These are phyloP conservation scores for Dicrostonyx torquatus DNA, from an alignment of 2,797 vertebrate species.

Conservation along the genomic window DNA sequence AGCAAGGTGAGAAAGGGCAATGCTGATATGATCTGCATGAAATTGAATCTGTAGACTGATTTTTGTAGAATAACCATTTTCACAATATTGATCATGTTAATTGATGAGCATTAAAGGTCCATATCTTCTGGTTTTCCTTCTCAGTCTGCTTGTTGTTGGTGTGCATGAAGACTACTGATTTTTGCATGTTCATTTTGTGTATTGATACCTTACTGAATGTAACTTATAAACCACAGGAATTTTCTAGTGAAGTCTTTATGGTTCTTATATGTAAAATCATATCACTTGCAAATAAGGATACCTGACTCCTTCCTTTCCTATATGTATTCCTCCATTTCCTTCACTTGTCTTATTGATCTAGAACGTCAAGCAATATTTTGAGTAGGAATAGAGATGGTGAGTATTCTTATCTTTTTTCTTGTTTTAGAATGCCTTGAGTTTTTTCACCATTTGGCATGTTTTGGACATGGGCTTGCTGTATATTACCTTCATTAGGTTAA, in stretches of 20 bases:
- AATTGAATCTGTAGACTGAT: neutral
- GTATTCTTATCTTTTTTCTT: neutral
- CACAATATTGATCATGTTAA: neutral
- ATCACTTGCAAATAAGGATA: neutral
- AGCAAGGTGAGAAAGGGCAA: conserved; percentile 24
- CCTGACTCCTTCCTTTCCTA: neutral
- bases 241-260: neutral
- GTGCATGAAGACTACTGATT: neutral
- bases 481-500: neutral
- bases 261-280: neutral
- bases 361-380: neutral
- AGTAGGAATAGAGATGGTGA: neutral
- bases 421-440: neutral
- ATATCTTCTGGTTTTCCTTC: neutral
- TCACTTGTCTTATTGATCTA: neutral
- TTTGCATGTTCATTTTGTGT: neutral
- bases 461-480: neutral
- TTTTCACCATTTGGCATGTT: neutral
- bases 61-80: neutral
- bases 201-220: neutral
- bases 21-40: neutral
- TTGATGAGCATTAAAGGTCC: neutral
- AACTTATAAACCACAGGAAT: neutral
- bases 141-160: neutral
- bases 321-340: neutral